Conservation (phyloP, 92 coral and sea anemone genomes). For the Metridium senile region DNA sequence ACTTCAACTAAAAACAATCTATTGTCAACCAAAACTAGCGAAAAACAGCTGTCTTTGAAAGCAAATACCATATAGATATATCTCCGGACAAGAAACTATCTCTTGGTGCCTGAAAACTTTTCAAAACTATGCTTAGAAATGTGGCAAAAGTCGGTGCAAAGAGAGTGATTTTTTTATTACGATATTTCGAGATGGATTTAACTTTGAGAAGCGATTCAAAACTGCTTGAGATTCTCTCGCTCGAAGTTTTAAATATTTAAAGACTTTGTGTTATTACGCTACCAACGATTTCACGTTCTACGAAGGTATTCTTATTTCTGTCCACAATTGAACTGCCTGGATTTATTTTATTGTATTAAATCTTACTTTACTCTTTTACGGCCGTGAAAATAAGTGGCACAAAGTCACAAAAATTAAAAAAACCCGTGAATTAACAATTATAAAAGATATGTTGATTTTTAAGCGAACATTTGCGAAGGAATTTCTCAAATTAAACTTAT, state of each 20-base stretch:
- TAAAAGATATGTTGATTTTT: background rate
- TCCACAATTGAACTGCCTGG: too few relatives aligned
- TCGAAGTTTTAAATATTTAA: slow-evolving; percentile 4
- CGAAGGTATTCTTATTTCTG: too few relatives aligned
- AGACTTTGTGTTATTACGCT: background rate
- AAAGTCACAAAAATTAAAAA: background rate
- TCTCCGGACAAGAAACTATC: background rate
- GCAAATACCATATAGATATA: background rate
- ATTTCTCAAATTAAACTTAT: too few relatives aligned
- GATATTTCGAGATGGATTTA: too few relatives aligned
- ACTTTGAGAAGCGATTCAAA: too few relatives aligned
- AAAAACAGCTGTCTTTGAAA: background rate
- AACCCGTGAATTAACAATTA: background rate
- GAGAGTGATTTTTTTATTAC: too few relatives aligned
- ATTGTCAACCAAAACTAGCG: background rate
- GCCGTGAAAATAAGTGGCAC: too few relatives aligned
- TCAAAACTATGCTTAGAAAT: background rate
- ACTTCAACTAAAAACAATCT: slow-evolving; percentile 5
- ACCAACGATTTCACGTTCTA: background rate
- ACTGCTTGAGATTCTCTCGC: background rate
- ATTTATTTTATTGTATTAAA: too few relatives aligned
- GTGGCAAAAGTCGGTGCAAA: background rate
- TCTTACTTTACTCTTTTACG: too few relatives aligned
- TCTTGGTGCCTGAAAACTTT: background rate
- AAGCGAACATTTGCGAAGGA: background rate